Base-by-base conservation (phyloP, 2,888 invertebrate genomes). In the Onchidella celtica region DNA sequence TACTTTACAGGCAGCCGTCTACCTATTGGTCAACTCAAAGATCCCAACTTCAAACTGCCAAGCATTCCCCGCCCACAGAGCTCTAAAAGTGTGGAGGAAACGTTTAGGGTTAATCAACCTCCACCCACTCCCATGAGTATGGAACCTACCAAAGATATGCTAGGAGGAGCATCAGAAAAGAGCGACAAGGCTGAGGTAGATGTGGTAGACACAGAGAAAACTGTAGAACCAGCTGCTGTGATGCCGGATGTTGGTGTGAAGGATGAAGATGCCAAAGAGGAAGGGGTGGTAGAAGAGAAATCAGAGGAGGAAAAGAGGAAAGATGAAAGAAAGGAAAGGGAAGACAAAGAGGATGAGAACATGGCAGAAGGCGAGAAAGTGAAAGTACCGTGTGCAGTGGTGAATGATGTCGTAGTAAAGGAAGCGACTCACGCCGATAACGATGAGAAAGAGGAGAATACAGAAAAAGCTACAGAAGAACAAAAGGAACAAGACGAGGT, bases 41-140 rank as follows among this genome's bases (percentile, higher is more conserved):
- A 69, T 21, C 17, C 40, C 21, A 38, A n/a, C 36, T 17, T 69
- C 29, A 69, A n/a, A 34, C 69, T 69, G 3, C 69, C 69, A 3
- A 69, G 36, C 3, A 34, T 69, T 3, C 36, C 34, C 6, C n/a
- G n/a, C 17, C 11, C 69, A 1, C 29, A 6, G n/a, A 38, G 21
- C 36, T 36, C 11, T 3, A n/a, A 21, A 38, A n/a, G n/a, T 3
- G 6, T 38, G 69, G 69, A 69, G 3, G 34, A 69, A 17, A 38
- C 69, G n/a, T 69, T 29, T 38, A 17, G 17, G n/a, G 69, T 34
- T 36, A 38, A 69, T 34, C 69, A 69, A 38, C 69, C 69, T n/a
- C n/a, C 36, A 2, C 69, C 36, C 21, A 69, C 69, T 1, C 69
- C 69, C 38, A 69, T 21, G 29, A 36, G 69, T 32, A 2, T 11